Conservation (phyloP, 2,888 invertebrate genomes). For the Deroplatys truncata region DNA sequence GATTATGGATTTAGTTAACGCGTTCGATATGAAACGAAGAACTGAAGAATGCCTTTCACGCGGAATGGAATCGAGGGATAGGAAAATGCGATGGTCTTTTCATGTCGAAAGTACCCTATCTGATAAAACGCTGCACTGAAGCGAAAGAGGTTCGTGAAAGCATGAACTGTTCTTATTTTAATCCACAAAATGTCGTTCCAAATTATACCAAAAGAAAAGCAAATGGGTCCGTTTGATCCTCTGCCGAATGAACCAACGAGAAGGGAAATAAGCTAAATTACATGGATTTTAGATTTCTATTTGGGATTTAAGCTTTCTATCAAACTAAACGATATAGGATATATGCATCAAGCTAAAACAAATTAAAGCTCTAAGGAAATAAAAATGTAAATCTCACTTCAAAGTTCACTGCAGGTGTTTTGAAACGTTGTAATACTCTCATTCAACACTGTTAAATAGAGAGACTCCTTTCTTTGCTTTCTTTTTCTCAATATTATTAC, state of each 20-base stretch:
- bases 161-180: neutral
- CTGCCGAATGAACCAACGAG: neutral
- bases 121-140: neutral
- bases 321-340: too few relatives aligned
- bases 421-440: too few relatives aligned
- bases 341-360: too few relatives aligned
- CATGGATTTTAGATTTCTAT: neutral
- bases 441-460: too few relatives aligned
- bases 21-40: neutral
- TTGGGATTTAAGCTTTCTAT: neutral
- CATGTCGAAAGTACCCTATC: neutral
- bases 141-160: neutral
- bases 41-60: neutral
- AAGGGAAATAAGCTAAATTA: neutral
- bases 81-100: neutral
- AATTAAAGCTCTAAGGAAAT: too few relatives aligned
- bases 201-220: neutral
- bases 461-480: too few relatives aligned
- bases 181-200: neutral
- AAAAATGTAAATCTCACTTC: too few relatives aligned
- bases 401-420: too few relatives aligned
- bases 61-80: neutral
- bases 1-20: slow-evolving; percentile 12
- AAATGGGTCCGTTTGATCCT: neutral
- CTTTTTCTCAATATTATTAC: too few relatives aligned